A percentile compares a stretch with the other conserved stretches of the same genome.
phyloP scores from a whole-genome alignment of 2,888 invertebrate species.

The Acheta domesticus region DNA sequence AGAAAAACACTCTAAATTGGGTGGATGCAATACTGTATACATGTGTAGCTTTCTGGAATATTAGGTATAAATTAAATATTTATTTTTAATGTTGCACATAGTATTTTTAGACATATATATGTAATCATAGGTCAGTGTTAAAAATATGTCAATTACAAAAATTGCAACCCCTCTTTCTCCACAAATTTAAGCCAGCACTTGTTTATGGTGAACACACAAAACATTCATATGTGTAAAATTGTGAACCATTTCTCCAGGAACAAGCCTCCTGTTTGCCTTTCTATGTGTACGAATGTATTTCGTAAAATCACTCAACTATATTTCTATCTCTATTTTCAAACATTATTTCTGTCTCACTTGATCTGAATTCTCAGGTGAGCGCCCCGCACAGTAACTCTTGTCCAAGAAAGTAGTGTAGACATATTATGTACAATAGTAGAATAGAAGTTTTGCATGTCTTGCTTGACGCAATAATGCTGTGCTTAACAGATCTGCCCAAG shows the following conservation, averaged over 20 bases:
- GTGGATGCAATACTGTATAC: too few relatives aligned
- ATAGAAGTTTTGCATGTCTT: slow-evolving; percentile 9
- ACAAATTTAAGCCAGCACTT: too few relatives aligned
- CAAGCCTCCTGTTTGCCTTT: neutral
- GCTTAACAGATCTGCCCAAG: slow-evolving; percentile 11
- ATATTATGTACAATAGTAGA: neutral
- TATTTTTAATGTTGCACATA: too few relatives aligned
- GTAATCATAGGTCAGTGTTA: neutral
- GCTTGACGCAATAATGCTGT: neutral
- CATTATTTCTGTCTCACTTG: slow-evolving; percentile 28
- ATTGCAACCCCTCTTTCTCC: neutral
- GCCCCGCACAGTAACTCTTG: slow-evolving; percentile 51
- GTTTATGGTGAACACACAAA: neutral
- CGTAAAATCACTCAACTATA: neutral
- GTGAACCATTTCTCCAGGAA: neutral
- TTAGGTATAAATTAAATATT: too few relatives aligned
- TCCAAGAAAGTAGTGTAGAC: slow-evolving; percentile 40
- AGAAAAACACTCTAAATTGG: too few relatives aligned
- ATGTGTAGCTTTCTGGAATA: too few relatives aligned
- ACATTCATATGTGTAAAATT: neutral
- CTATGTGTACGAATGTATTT: slow-evolving; percentile 1
- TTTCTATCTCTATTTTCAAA: neutral
- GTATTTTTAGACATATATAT: too few relatives aligned
- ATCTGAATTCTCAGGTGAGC: slow-evolving; percentile 39
- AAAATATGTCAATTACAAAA: slow-evolving; percentile 18